Conservation (phyloP, 2,888 invertebrate genomes). For the Eristalis tenax region DNA sequence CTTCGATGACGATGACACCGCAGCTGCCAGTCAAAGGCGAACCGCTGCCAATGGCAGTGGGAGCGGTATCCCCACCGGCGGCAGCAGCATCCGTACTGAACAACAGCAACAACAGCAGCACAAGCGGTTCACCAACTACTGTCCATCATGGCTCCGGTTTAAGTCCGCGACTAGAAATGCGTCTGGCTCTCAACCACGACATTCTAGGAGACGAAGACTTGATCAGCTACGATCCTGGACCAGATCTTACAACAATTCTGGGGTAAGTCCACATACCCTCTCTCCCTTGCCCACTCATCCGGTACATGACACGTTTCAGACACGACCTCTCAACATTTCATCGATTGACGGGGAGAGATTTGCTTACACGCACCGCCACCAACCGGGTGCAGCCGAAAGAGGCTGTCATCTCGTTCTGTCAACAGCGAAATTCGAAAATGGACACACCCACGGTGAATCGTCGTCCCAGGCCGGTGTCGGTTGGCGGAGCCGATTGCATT, state of each 20-base stretch:
- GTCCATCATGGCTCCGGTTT: conserved; percentile 80
- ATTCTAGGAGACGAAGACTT: conserved; percentile 83
- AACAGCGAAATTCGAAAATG: conserved; percentile 82
- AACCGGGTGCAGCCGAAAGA: conserved; percentile 81
- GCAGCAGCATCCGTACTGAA: conserved; percentile 23
- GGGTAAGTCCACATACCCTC: conserved; percentile 75
- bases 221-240: conserved; percentile 82
- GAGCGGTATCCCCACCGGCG: not conserved
- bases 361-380: conserved; percentile 80
- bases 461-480: conserved; percentile 77
- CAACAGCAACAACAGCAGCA: conserved; percentile 67
- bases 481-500: conserved; percentile 56
- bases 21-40: conserved; percentile 31
- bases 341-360: conserved; percentile 81
- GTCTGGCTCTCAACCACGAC: conserved; percentile 84
- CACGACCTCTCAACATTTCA: conserved; percentile 82
- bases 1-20: conserved; percentile 76
- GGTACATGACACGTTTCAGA: conserved; percentile 70
- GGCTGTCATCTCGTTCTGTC: conserved; percentile 82
- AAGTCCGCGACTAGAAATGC: conserved; percentile 87
- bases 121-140: conserved; percentile 65
- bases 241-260: conserved; percentile 81
- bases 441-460: conserved; percentile 82
- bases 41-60: not conserved
- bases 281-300: not conserved